Evolutionary conservation across 2,888 invertebrate species (phyloP).

Genomic region (Chalcis sispes): DNA sequence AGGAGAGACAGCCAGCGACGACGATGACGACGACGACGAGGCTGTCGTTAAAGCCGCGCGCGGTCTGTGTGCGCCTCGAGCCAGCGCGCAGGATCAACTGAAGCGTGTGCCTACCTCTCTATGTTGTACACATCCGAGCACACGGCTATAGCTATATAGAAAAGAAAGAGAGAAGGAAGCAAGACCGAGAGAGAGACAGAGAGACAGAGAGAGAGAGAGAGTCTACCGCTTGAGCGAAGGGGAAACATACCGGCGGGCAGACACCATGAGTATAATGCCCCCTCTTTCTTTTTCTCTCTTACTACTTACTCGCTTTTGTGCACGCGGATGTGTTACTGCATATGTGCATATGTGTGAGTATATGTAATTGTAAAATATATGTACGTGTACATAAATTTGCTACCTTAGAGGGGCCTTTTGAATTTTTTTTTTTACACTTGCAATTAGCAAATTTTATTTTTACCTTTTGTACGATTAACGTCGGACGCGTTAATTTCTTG

Average conservation of each 20-base stretch:
- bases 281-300: too few relatives aligned
- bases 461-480: too few relatives aligned
- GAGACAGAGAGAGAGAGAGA: slow-evolving; percentile 32
- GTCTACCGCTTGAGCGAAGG: neutral
- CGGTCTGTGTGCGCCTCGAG: slow-evolving; percentile 28
- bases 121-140: slow-evolving; percentile 17
- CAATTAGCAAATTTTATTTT: too few relatives aligned
- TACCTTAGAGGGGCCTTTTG: slow-evolving; percentile 10
- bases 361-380: slow-evolving; percentile 8
- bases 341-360: slow-evolving; percentile 12
- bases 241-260: slow-evolving; percentile 26
- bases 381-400: neutral
- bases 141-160: slow-evolving; percentile 10
- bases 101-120: too few relatives aligned
- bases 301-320: slow-evolving; percentile 30
- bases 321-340: slow-evolving; percentile 32
- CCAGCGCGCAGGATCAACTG: slow-evolving; percentile 52
- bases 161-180: slow-evolving; percentile 29
- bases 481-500: too few relatives aligned
- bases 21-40: neutral
- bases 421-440: too few relatives aligned
- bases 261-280: slow-evolving; percentile 21
- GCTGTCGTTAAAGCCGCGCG: neutral
- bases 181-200: slow-evolving; percentile 15
- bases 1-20: too few relatives aligned